Conservation (phyloP, 1,140 invertebrate genomes). For the Procambarus virginalis region DNA sequence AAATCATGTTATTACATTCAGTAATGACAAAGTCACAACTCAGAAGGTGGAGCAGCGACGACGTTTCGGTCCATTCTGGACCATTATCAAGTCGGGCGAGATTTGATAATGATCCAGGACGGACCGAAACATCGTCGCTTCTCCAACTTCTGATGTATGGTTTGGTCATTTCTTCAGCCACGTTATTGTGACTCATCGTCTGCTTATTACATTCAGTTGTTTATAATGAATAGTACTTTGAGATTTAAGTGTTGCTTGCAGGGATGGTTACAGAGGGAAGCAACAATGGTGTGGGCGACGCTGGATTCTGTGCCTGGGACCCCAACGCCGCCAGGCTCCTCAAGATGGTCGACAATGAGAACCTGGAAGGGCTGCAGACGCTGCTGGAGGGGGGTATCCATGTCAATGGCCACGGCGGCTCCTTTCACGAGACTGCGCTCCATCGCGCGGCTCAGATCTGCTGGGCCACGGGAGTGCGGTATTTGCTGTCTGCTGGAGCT, state of each 20-base stretch:
- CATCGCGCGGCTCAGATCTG: conserved; percentile 78
- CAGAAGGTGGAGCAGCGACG: too few relatives aligned
- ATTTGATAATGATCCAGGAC: too few relatives aligned
- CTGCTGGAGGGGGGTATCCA: conserved; percentile 71
- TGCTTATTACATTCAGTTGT: too few relatives aligned
- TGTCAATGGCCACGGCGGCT: conserved; percentile 70
- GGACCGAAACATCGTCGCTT: too few relatives aligned
- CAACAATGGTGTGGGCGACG: neutral
- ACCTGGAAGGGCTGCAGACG: conserved; percentile 49
- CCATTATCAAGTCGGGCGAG: too few relatives aligned
- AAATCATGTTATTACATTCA: too few relatives aligned
- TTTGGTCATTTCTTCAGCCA: too few relatives aligned
- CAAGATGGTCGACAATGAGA: conserved; percentile 58
- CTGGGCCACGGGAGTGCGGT: conserved; percentile 76
- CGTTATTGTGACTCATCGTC: too few relatives aligned
- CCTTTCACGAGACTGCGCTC: conserved; percentile 76
- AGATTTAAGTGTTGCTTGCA: neutral
- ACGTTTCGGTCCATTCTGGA: too few relatives aligned
- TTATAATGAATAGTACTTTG: too few relatives aligned
- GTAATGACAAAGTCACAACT: too few relatives aligned
- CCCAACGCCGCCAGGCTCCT: conserved; percentile 34
- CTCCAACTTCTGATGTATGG: too few relatives aligned
- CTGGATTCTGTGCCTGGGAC: conserved; percentile 38
- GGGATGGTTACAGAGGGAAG: neutral
- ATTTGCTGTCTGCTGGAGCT: conserved; percentile 76